Conservation (phyloP, 2,888 invertebrate genomes). For the Orthonevra nobilis region DNA sequence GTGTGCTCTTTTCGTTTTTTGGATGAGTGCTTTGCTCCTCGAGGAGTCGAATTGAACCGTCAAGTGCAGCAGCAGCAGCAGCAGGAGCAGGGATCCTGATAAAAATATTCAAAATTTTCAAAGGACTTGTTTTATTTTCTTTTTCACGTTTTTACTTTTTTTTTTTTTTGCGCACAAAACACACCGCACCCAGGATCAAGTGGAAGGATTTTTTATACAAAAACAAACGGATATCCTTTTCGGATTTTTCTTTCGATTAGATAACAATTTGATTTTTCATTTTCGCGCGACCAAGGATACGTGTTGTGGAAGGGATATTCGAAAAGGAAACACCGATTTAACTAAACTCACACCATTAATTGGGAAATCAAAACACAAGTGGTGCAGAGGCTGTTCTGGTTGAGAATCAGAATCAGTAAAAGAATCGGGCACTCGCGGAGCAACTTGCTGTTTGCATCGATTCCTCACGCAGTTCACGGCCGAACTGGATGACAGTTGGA, state of each 20-base stretch:
- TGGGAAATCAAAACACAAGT: slow-evolving; percentile 1
- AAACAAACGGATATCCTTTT: slow-evolving; percentile 27
- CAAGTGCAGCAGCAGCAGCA: slow-evolving; percentile 46
- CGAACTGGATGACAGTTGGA: slow-evolving; percentile 68
- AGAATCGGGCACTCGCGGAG: slow-evolving; percentile 46
- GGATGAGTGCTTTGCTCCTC: too few species aligned
- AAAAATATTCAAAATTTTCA: slow-evolving; percentile 35
- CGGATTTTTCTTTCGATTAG: neutral
- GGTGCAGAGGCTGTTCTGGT: slow-evolving; percentile 26
- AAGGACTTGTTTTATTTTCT: neutral
- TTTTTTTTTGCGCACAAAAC: slow-evolving; percentile 24
- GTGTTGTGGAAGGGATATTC: too few species aligned
- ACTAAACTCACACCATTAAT: slow-evolving; percentile 3
- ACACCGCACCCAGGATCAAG: slow-evolving; percentile 62
- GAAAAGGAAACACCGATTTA: slow-evolving; percentile 7
- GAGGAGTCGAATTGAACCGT: too few species aligned
- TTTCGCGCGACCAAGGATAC: slow-evolving; percentile 8
- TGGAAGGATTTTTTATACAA: slow-evolving; percentile 35
- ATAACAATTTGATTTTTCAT: neutral
- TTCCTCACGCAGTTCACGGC: slow-evolving; percentile 71
- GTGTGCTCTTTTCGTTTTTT: slow-evolving; percentile 21
- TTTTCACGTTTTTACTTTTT: slow-evolving; percentile 2
- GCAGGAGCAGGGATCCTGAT: slow-evolving; percentile 41
- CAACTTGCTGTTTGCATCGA: slow-evolving; percentile 56
- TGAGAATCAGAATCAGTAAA: slow-evolving; percentile 12